These are phyloP conservation scores for Sycophila sp. DNA, from an alignment of 1,140 invertebrate genomes.

Conservation along the genomic window DNA sequence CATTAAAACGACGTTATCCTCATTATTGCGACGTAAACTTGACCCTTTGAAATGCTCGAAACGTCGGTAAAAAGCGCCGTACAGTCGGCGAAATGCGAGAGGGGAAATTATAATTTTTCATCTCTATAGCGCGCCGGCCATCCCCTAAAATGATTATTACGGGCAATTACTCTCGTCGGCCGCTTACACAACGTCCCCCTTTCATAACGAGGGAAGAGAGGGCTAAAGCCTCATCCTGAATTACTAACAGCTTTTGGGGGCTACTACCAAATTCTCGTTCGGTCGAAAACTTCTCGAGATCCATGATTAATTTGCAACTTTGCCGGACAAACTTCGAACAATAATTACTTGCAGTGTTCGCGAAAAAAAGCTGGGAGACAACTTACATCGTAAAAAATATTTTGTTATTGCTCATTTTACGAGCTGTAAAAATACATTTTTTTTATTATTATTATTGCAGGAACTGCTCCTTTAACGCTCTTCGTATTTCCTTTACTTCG, in stretches of 20 bases:
- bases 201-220: not conserved
- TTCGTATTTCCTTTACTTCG: too few species aligned
- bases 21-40: conserved; percentile 9
- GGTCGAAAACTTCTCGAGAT: not conserved
- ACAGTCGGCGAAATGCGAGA: not conserved
- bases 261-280: not conserved
- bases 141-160: conserved; percentile 24
- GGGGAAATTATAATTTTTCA: conserved; percentile 28
- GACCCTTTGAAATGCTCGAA: not conserved
- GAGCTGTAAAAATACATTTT: too few species aligned
- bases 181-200: not conserved
- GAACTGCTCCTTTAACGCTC: too few species aligned
- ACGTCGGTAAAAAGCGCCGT: not conserved
- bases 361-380: too few species aligned
- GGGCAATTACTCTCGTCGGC: conserved; percentile 20
- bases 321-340: too few species aligned
- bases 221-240: not conserved
- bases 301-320: not conserved
- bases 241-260: not conserved
- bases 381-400: too few species aligned
- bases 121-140: not conserved
- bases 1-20: not conserved
- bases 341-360: too few species aligned
- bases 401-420: too few species aligned
- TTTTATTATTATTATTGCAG: too few species aligned